Conservation (phyloP, 1,140 invertebrate genomes). For the Sitodiplosis mosellana region DNA sequence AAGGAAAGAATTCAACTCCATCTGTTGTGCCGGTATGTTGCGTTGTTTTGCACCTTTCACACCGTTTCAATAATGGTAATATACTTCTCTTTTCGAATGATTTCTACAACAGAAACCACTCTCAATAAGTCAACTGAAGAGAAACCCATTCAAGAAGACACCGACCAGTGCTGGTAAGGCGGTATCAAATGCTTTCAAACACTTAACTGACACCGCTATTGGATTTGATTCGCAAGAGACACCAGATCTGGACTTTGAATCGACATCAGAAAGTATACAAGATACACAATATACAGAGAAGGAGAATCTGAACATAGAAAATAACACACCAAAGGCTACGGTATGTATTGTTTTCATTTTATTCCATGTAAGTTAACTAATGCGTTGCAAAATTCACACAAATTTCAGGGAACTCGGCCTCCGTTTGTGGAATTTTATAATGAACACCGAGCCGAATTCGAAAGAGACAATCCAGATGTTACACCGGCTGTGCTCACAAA, state of each 20-base stretch:
- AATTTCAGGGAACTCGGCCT: constrained; percentile 11
- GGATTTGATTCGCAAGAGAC: not conserved
- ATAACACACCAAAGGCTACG: constrained; percentile 14
- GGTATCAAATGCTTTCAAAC: not conserved
- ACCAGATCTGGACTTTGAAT: constrained; percentile 5
- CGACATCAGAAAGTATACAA: constrained; percentile 8
- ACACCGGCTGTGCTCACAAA: constrained; percentile 32
- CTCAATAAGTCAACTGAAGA: not conserved
- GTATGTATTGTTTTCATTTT: constrained; percentile 5
- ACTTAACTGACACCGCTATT: constrained; percentile 4
- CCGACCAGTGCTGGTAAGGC: not conserved
- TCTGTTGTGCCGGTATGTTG: not conserved
- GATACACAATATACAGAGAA: constrained; percentile 3
- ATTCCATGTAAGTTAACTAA: constrained; percentile 7
- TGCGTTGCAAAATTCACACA: constrained; percentile 4
- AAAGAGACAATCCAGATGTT: constrained; percentile 32
- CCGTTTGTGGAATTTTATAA: constrained; percentile 37
- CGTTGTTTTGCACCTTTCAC: not conserved
- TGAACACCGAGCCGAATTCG: constrained; percentile 30
- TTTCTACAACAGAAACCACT: constrained; percentile 3
- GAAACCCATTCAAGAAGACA: constrained; percentile 4
- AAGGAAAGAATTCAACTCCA: not conserved
- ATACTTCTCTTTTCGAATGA: too few relatives aligned
- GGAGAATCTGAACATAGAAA: not conserved
- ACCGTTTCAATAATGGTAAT: too few relatives aligned